A percentile compares a stretch with the other conserved stretches of the same genome.
Conservation (phyloP, 2,888 invertebrate genomes). For the Andrena flavipes region DNA sequence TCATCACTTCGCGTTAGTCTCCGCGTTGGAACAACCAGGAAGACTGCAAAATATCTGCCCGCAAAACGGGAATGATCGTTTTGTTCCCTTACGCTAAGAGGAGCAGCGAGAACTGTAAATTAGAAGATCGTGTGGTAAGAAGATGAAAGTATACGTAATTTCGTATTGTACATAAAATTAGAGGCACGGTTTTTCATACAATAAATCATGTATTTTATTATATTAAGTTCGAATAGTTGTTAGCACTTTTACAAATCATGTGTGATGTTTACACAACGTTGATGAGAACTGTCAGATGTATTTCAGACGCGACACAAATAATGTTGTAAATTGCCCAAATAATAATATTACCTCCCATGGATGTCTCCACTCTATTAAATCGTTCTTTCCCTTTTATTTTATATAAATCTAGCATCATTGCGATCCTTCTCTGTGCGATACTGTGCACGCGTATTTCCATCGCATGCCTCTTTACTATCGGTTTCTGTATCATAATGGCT, state of each 20-base stretch:
- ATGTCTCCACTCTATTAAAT: conserved; percentile 56
- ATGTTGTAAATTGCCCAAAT: conserved; percentile 66
- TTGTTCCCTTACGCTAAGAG: conserved; percentile 21
- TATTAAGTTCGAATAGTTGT: conserved; percentile 49
- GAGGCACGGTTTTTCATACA: conserved; percentile 54
- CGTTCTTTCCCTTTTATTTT: conserved; percentile 25
- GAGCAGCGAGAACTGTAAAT: conserved; percentile 59
- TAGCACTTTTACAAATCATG: conserved; percentile 59
- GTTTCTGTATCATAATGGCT: background rate
- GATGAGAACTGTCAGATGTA: conserved; percentile 59
- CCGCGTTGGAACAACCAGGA: background rate
- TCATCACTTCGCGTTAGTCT: conserved; percentile 27
- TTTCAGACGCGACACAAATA: conserved; percentile 57
- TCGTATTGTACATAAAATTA: conserved; percentile 60
- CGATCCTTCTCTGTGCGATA: conserved; percentile 48
- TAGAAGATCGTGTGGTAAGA: conserved; percentile 41
- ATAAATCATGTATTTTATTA: conserved; percentile 59
- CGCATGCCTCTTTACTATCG: conserved; percentile 15
- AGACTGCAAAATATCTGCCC: conserved; percentile 15
- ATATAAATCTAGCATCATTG: conserved; percentile 64
- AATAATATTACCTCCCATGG: conserved; percentile 48
- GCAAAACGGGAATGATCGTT: conserved; percentile 14
- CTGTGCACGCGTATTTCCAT: conserved; percentile 33
- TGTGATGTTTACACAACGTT: conserved; percentile 55
- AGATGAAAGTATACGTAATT: conserved; percentile 31